Evolutionary conservation across 1,140 invertebrate genomes (phyloP), one percentile per base, ranked within the genome.

Genomic region (Neodiprion lecontei): DNA sequence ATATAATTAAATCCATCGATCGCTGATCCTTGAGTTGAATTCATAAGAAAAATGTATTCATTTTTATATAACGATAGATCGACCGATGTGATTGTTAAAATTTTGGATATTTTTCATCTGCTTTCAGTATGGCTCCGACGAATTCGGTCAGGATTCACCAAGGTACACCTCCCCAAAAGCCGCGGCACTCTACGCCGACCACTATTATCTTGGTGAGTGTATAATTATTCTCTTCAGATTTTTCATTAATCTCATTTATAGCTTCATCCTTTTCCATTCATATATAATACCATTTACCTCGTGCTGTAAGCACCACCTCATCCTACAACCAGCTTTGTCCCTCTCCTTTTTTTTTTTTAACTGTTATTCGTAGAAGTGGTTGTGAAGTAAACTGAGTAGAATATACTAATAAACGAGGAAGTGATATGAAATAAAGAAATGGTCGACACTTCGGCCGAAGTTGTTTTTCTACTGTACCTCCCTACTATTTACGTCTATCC

Each of bases 81-180:
- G 5, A 40, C 5, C 28, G 28, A 40, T 80, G 53, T 72, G 23
- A 7, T 82, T 72, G 69, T 77, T 79, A 40, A 40, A 40, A 40
- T 40, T 40, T 40, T 40, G 28, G 28, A 40, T 40, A 40, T 40
- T 82, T 71, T 75, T 82, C 75, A 79, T 80, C 85, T 80, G 84
- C 85, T 93, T 90, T 61, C 91, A 96, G 94, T 97, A 96, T 88
- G 94, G 95, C 84, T 94, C 94, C 80, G 96, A 96, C 85, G 96
- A 97, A 84, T 97, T 96, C 87, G 93, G 92, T n/a, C 91, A 94
- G 86, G 95, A 96, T 83, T 95, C 95, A 11, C 94, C 93, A 76
- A 90, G 96, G 82, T 97, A 96, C 89, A 93, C 95, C 75, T 96
- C 95, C 72, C 95, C 95, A 23, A 96, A 96, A 85, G 91, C 90